Conservation (phyloP, 2,113 vertebrate species). For the Indicator indicator region DNA sequence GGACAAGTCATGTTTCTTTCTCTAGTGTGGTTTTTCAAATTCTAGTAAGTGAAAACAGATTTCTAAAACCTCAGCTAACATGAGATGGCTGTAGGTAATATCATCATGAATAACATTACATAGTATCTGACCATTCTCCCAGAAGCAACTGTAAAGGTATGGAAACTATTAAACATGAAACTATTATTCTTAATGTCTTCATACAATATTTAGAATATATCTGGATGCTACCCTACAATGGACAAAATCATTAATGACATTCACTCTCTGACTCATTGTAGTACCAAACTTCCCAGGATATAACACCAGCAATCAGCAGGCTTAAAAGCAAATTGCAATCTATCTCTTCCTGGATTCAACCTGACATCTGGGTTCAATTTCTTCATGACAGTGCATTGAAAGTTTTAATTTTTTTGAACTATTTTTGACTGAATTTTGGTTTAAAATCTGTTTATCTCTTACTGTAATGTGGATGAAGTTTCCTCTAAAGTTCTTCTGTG, state of each 20-base stretch:
- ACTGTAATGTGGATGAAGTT: neutral
- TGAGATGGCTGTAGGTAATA: neutral
- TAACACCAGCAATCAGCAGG: neutral
- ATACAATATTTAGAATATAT: neutral
- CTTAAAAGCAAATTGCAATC: neutral
- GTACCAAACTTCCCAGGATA: neutral
- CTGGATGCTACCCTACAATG: neutral
- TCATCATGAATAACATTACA: neutral
- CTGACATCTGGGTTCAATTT: neutral
- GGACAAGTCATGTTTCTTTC: neutral
- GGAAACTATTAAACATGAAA: neutral
- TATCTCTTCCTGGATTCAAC: neutral
- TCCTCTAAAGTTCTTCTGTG: neutral
- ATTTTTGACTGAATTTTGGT: neutral
- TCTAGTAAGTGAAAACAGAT: neutral
- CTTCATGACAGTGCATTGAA: neutral
- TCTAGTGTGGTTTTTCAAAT: neutral
- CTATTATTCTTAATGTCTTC: neutral
- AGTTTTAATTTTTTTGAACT: neutral
- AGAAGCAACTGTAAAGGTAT: neutral
- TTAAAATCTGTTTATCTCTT: neutral
- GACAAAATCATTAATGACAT: neutral
- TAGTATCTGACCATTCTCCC: neutral
- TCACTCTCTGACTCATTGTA: neutral
- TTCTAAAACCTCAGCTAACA: neutral